Base-by-base conservation (phyloP, 2,797 vertebrate species). In the Anguilla pacifica region DNA sequence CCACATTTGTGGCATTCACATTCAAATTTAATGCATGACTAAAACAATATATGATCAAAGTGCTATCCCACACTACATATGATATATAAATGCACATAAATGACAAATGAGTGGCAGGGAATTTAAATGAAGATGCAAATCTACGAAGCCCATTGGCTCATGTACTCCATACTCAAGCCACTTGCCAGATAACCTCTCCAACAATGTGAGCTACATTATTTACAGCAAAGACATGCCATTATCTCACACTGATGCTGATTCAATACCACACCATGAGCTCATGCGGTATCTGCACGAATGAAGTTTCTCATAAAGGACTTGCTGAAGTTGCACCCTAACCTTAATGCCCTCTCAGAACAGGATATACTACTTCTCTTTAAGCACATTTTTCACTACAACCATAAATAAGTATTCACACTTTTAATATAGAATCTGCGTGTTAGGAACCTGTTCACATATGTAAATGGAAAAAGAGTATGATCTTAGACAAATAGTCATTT, bases 401-500 rank as follows among this genome's bases (percentile, higher is more conserved):
- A 39, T 22, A 64, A 64, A 3, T 19, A 19, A 25, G 25, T 64
- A 64, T 55, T 64, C 25, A 9, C 31, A n/a, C 43, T 57, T 55
- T 84, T 28, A 74, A 74, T 57, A 57, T 3, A 59, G 88, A 85
- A 79, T 70, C 61, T 82, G 77, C 31, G 39, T 35, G 74, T 87
- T 74, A n/a, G 35, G 49, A 90, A 61, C 84, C 3, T 64, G 87
- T 88, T 53, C 84, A 70, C 25, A 88, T 74, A 59, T 81, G 85
- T 70, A 82, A 84, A 86, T 89, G 74, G 74, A 85, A 88, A 83
- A 84, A 53, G 85, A 70, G 22, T 84, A 90, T 87, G 55, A 57
- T 13, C 59, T 87, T 87, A 87, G 61, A 86, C 81, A 67, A 64
- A 86, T 55, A 88, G 84, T 89, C 81, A 88, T 91, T 88, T 87